These are phyloP conservation scores for fruit fly (Drosophila melanogaster) DNA, from an alignment of 1,140 invertebrate genomes.

Conservation along the genomic window DNA sequence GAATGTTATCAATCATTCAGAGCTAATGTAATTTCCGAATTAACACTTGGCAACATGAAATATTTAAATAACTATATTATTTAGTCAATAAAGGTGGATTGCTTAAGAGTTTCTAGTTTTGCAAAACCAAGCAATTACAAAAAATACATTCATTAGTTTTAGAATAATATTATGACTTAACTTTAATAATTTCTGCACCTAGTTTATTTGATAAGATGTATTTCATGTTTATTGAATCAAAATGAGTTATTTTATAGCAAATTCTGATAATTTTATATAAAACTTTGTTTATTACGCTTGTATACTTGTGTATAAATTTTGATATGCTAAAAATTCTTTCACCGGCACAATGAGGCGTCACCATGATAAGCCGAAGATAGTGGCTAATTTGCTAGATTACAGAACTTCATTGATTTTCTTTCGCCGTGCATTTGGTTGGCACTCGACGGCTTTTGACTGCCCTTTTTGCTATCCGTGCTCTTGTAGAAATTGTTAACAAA, in stretches of 20 bases:
- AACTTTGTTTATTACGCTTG: no score
- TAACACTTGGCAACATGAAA: conserved; percentile 3
- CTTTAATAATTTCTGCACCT: no score
- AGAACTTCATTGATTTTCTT: conserved; percentile 7
- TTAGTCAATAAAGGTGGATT: not conserved
- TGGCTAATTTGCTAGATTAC: conserved; percentile 13
- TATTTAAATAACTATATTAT: no score
- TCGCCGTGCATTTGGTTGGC: conserved; percentile 16
- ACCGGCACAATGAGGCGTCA: not conserved
- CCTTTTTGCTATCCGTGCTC: conserved; percentile 28
- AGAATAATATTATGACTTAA: no score
- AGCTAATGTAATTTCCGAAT: not conserved
- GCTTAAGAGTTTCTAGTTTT: not conserved
- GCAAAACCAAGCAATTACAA: no score
- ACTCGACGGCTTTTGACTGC: conserved; percentile 21
- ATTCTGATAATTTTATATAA: no score
- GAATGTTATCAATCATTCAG: not conserved
- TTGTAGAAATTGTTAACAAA: conserved; percentile 74
- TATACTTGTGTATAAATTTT: no score
- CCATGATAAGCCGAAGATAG: conserved; percentile 9
- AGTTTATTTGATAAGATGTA: no score
- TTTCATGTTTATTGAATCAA: no score
- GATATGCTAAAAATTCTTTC: conserved; percentile 1
- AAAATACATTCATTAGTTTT: no score
- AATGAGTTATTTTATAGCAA: no score